Percentiles rank a stretch among this genome's conserved stretches.
These are phyloP conservation scores for Triplophysa tibetana DNA, from an alignment of 2,113 vertebrate species.

Conservation along the genomic window DNA sequence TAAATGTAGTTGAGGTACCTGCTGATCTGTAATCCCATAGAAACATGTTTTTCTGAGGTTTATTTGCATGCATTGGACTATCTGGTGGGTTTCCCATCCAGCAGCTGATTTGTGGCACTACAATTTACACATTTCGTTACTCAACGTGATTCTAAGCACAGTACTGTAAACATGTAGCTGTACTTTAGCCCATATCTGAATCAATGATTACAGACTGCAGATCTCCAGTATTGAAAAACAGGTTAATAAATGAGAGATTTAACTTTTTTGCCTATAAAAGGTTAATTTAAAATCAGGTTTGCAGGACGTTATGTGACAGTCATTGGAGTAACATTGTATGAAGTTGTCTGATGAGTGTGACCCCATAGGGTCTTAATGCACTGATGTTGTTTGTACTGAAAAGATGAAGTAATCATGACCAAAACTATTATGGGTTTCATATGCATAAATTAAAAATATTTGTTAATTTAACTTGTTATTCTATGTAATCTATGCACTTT, in stretches of 20 bases:
- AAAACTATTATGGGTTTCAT: no score
- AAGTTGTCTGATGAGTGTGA: not conserved
- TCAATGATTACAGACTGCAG: conserved; percentile 2
- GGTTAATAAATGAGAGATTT: conserved; percentile 13
- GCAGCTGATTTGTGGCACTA: not conserved
- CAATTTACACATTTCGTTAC: not conserved
- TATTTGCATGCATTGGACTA: not conserved
- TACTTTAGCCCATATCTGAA: conserved; percentile 20
- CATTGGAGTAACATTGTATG: not conserved
- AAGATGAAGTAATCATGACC: no score
- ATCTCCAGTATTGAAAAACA: not conserved
- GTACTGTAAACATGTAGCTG: not conserved
- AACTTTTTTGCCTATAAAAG: not conserved
- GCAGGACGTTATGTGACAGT: not conserved
- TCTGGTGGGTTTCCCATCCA: not conserved
- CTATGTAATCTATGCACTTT: no score
- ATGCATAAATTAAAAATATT: no score
- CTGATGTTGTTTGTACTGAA: no score
- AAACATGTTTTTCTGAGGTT: not conserved
- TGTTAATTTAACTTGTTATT: no score
- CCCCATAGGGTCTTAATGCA: no score
- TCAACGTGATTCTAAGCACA: not conserved
- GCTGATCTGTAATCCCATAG: not conserved
- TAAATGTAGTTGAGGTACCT: not conserved
- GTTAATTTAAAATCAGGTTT: not conserved